Percentiles rank a stretch among this genome's conserved stretches.
Conservation (phyloP, 2,888 invertebrate species). For the Mythimna lalbum region DNA sequence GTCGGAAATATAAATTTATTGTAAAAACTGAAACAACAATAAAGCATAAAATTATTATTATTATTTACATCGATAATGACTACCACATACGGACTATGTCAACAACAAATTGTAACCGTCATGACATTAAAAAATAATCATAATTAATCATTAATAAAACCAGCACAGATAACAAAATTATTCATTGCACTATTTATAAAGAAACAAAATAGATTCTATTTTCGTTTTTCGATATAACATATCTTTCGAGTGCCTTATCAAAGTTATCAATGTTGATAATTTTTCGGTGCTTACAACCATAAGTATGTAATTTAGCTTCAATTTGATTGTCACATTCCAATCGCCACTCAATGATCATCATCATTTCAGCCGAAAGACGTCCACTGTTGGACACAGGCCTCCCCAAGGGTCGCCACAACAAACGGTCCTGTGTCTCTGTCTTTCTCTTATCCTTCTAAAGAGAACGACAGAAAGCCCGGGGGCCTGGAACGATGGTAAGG, state of each 20-base stretch:
- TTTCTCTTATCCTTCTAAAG: too few relatives aligned
- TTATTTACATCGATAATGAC: neutral
- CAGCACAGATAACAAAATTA: slow-evolving; percentile 27
- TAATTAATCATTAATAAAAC: slow-evolving; percentile 32
- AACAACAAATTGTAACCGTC: slow-evolving; percentile 6
- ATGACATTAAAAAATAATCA: slow-evolving; percentile 24
- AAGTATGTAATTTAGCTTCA: neutral
- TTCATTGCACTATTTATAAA: slow-evolving; percentile 17
- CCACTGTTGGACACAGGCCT: too few relatives aligned
- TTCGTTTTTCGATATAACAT: slow-evolving; percentile 26
- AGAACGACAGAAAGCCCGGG: too few relatives aligned
- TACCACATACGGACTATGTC: neutral
- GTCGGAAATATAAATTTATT: too few relatives aligned
- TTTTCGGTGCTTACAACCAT: slow-evolving; percentile 18
- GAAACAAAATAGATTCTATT: slow-evolving; percentile 48
- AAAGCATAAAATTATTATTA: too few relatives aligned
- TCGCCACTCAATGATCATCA: neutral
- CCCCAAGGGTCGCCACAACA: too few relatives aligned
- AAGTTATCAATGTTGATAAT: slow-evolving; percentile 40
- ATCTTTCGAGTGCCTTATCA: slow-evolving; percentile 21
- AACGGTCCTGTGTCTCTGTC: too few relatives aligned
- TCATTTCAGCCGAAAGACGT: neutral
- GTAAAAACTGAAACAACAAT: too few relatives aligned
- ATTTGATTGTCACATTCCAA: neutral
- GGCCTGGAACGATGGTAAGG: too few relatives aligned